phyloP scores from a whole-genome alignment of 2,888 invertebrate species.

The Scaptomyza parva region DNA sequence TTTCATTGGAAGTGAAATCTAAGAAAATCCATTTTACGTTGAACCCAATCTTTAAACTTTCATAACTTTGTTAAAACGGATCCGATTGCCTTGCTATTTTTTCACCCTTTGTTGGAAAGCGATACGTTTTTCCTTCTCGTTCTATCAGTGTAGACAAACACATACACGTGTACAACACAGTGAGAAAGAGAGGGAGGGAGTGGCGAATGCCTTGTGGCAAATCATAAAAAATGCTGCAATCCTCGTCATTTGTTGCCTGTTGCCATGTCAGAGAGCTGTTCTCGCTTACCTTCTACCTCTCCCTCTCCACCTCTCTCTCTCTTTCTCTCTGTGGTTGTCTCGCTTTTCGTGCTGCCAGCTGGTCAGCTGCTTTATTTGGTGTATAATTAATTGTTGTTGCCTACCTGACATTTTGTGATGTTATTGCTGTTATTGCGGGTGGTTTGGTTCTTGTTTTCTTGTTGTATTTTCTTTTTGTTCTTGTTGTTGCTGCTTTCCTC shows the following conservation, averaged over 20 bases:
- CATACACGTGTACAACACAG: slow-evolving; percentile 2
- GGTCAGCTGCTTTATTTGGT: slow-evolving; percentile 60
- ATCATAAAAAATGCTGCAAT: slow-evolving; percentile 62
- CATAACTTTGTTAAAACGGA: no score
- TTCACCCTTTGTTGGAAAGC: not conserved
- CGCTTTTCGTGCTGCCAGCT: slow-evolving; percentile 24
- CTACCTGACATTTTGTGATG: slow-evolving; percentile 56
- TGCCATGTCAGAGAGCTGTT: slow-evolving; percentile 44
- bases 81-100: not conserved
- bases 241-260: slow-evolving; percentile 51
- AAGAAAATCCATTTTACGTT: not conserved
- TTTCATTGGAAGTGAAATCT: not conserved
- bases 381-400: slow-evolving; percentile 75
- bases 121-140: not conserved
- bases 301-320: slow-evolving; percentile 13
- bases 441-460: slow-evolving; percentile 8
- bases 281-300: not conserved
- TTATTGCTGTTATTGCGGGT: slow-evolving; percentile 15
- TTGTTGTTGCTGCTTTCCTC: slow-evolving; percentile 11
- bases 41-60: not conserved
- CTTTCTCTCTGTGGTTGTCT: not conserved
- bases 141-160: slow-evolving; percentile 1
- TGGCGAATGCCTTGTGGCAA: slow-evolving; percentile 36
- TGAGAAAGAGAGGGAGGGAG: no score
- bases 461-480: not conserved